These are phyloP conservation scores for Takifugu bimaculatus DNA, from an alignment of 2,113 vertebrate genomes.

Conservation along the genomic window DNA sequence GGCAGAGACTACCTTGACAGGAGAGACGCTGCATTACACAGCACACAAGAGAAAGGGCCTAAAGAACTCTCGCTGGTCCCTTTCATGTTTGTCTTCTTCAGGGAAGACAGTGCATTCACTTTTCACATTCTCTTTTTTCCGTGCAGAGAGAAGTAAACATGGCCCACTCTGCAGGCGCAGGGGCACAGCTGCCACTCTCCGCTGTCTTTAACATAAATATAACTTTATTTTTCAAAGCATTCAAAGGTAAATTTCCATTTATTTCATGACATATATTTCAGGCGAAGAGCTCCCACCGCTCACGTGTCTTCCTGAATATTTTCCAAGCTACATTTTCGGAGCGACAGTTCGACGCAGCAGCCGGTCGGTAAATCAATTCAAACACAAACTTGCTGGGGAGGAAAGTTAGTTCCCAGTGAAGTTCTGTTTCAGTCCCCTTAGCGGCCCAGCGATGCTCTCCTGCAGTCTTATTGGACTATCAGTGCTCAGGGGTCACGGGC, in stretches of 20 bases:
- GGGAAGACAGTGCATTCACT: constrained; percentile 50
- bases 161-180: constrained; percentile 48
- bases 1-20: constrained; percentile 57
- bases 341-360: background rate
- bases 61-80: constrained; percentile 58
- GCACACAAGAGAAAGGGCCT: constrained; percentile 58
- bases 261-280: constrained; percentile 41
- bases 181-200: constrained; percentile 28
- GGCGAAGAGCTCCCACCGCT: constrained; percentile 31
- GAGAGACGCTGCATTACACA: constrained; percentile 53
- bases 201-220: constrained; percentile 19
- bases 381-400: constrained; percentile 15
- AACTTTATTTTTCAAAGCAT: constrained; percentile 23
- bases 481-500: constrained; percentile 62
- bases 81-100: constrained; percentile 66
- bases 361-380: constrained; percentile 24
- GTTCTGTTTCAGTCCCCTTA: constrained; percentile 44
- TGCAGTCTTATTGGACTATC: constrained; percentile 60
- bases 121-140: constrained; percentile 50
- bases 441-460: constrained; percentile 44
- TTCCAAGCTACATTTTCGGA: constrained; percentile 30
- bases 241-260: constrained; percentile 55
- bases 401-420: constrained; percentile 43
- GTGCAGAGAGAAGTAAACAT: constrained; percentile 58
- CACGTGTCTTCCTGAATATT: constrained; percentile 32